Evolutionary conservation across 2,888 invertebrate species (phyloP), one percentile per base, ranked within the genome.

Genomic region (Lasioglossum calceatum): DNA sequence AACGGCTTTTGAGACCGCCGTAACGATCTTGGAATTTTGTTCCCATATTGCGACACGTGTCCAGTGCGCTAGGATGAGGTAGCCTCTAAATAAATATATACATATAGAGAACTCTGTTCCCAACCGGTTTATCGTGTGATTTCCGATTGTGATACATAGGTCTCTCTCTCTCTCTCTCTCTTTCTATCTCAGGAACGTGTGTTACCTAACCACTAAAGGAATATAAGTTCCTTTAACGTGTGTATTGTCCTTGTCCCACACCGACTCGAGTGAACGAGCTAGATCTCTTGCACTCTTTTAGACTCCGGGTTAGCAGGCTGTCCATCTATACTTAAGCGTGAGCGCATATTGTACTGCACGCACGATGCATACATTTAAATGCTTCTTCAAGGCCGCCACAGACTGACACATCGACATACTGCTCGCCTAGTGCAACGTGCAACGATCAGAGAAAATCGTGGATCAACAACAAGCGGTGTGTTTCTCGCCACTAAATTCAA

Each of bases 161-260:
- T 58, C 19, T 19, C 19, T 50, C 50, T 47, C 50, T 19, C 50
- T 47, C 50, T 50, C 50, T 50, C 50, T 23, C 54, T 23, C 23
- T 23, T 8, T n/a, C 58, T n/a, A 81, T 87, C 47, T 79, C 81
- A 73, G 42, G 58, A 72, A 19, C 12, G 71, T n/a, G 12, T 58
- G 58, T 84, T 86, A 84, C 87, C 86, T 87, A 91, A 91, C 88
- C 80, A 82, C 19, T 61, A 79, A 89, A 91, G 88, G 88, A 89
- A 82, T 76, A 77, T 78, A 77, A 88, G 84, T 89, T 88, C 89
- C 89, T 92, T 89, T 89, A 86, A 79, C 42, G 73, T 77, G 64
- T 32, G 32, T 58, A 81, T 81, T 67, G 92, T 93, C 93, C 93
- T 94, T 93, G 93, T 89, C 88, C 89, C 90, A 89, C 91, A 91